Conservation (phyloP, 2,888 invertebrate species). For the Phengaris arion region DNA sequence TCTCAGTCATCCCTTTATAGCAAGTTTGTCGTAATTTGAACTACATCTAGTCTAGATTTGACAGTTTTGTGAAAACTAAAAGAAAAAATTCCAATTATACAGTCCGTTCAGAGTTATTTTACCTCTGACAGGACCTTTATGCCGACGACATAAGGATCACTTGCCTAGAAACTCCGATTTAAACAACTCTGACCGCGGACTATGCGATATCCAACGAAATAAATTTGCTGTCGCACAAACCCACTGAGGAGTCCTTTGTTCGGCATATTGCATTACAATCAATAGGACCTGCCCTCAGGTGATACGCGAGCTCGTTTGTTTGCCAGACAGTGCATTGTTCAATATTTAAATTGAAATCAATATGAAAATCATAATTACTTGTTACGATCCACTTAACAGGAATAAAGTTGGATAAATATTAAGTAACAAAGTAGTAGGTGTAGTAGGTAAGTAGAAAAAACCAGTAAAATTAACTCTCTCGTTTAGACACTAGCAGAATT, state of each 20-base stretch:
- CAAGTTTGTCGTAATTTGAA: too few species aligned
- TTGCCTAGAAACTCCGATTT: too few species aligned
- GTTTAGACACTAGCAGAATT: too few species aligned
- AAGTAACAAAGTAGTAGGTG: too few species aligned
- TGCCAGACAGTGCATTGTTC: constrained; percentile 2
- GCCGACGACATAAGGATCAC: too few species aligned
- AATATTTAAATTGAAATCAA: constrained; percentile 22
- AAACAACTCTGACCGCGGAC: too few species aligned
- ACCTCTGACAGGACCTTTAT: too few species aligned
- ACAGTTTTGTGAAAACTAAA: background rate
- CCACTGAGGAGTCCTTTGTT: constrained; percentile 39
- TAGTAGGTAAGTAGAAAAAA: too few species aligned
- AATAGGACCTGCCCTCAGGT: constrained; percentile 37
- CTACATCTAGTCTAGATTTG: too few species aligned
- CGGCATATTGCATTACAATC: constrained; percentile 36
- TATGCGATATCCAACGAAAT: constrained; percentile 33
- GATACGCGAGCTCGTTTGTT: constrained; percentile 26
- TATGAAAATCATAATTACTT: constrained; percentile 17
- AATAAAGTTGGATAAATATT: background rate
- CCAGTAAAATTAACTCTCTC: too few species aligned
- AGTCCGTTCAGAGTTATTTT: too few species aligned
- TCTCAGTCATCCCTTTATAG: too few species aligned
- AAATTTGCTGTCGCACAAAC: constrained; percentile 39
- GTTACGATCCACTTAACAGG: constrained; percentile 16
- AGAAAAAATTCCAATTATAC: background rate